A percentile compares a stretch with the other conserved stretches of the same genome.
Evolutionary conservation across 2,888 invertebrate species (phyloP).

Genomic region (Latheticus oryzae): DNA sequence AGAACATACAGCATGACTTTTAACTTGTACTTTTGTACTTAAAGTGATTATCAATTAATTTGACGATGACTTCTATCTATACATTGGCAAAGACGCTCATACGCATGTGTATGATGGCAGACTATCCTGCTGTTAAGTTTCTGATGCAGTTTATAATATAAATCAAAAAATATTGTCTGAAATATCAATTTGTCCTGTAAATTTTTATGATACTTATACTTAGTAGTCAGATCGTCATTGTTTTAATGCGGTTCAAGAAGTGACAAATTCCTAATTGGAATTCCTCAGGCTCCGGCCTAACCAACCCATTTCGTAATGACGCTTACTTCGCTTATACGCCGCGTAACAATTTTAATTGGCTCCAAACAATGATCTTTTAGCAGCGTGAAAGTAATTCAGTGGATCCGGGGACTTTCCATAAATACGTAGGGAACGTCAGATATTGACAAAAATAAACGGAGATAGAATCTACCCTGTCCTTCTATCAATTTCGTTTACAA

Average conservation of each 20-base stretch:
- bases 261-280: conserved; percentile 66
- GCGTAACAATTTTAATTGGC: conserved; percentile 64
- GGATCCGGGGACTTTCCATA: conserved; percentile 41
- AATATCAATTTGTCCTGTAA: too few species aligned
- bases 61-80: too few species aligned
- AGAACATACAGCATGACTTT: too few species aligned
- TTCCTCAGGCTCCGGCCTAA: conserved; percentile 62
- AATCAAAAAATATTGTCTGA: too few species aligned
- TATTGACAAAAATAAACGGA: conserved; percentile 42
- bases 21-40: too few species aligned
- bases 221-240: conserved; percentile 53
- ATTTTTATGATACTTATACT: too few species aligned
- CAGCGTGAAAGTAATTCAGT: conserved; percentile 48
- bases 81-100: too few species aligned
- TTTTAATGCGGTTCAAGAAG: conserved; percentile 62
- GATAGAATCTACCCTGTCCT: conserved; percentile 40
- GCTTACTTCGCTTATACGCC: conserved; percentile 58
- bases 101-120: too few species aligned
- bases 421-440: conserved; percentile 41
- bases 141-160: too few species aligned
- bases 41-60: too few species aligned
- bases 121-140: too few species aligned
- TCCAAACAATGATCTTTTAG: conserved; percentile 59
- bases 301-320: conserved; percentile 62
- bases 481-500: conserved; percentile 48